Base-by-base conservation (phyloP, 2,888 invertebrate genomes). In the Digitonthophagus gazella region DNA sequence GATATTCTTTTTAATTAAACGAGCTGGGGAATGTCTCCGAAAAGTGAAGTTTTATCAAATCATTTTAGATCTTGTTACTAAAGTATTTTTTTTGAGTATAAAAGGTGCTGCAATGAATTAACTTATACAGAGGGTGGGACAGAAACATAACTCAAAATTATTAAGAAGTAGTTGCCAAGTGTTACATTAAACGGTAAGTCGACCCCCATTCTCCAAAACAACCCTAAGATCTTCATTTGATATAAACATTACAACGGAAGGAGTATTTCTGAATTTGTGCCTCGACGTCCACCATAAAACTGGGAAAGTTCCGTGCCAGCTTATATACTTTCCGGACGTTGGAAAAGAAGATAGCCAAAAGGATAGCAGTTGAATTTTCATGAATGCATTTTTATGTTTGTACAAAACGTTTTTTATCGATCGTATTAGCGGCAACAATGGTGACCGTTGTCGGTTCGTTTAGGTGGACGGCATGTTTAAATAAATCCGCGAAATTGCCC, bases 211-310 rank as follows among this genome's bases (percentile, higher is more conserved):
- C 28, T 44, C 28, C 11, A 11, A 11, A 44, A 44, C 28, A 44
- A n/a, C n/a, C 28, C 11, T 11, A 11, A 44, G 28, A 44, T 44
- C 28, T 11, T 6, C 28, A 11, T 44, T 44, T 44, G 28, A 44
- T 44, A 44, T 44, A 44, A 44, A 44, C 28, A 44, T 44, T 44
- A 44, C 28, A 44, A 44, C 28, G 28, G 61, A 20, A 61, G 67
- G 69, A 69, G 69, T 69, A 69, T 69, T 69, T 69, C 69, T 69
- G 66, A 69, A 69, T 69, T 69, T 69, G 69, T 64, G 67, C 69
- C 64, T 58, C 55, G 28, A 69, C 67, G 54, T 64, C 61, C 66
- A 71, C 69, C 68, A 73, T 72, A 73, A 73, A 73, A 69, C 70
- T 72, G 69, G 20, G 69, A 70, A 68, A 71, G 67, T 69, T 66